Conservation (phyloP, 2,113 vertebrate genomes). For the Anseranas semipalmata region DNA sequence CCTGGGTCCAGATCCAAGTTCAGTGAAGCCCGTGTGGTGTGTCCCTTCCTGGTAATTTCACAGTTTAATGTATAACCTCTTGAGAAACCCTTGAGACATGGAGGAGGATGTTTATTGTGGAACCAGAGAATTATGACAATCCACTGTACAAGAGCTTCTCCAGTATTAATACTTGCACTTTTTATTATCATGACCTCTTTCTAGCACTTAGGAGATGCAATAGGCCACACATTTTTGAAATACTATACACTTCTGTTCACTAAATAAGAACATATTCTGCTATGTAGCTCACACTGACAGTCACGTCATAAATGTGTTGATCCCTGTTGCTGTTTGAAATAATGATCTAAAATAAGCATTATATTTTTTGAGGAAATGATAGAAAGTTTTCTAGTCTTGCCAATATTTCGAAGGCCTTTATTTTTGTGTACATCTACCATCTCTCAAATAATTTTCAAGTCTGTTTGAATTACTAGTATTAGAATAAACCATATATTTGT, state of each 20-base stretch:
- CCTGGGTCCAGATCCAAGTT: not conserved
- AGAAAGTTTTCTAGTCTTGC: not conserved
- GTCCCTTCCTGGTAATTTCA: not conserved
- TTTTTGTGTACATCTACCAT: not conserved
- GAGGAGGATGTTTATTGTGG: not conserved
- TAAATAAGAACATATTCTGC: not conserved
- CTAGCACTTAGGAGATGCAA: not conserved
- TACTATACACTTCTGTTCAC: not conserved
- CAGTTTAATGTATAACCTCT: not conserved
- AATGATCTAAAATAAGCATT: not conserved
- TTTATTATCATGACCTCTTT: not conserved
- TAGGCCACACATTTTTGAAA: not conserved
- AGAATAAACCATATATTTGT: not conserved
- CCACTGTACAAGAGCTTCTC: not conserved
- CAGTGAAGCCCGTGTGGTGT: rapidly evolving
- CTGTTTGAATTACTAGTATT: not conserved
- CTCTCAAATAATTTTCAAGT: not conserved
- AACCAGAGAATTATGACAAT: not conserved
- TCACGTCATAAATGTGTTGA: not conserved
- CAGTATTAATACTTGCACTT: not conserved
- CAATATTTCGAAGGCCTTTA: not conserved
- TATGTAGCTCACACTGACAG: not conserved
- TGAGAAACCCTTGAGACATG: not conserved
- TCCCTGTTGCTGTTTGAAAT: not conserved
- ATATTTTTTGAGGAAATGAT: not conserved